Conservation (phyloP, 30 jellyfish, hydroid and myxozoan genomes). For the Pelagia noctiluca region DNA sequence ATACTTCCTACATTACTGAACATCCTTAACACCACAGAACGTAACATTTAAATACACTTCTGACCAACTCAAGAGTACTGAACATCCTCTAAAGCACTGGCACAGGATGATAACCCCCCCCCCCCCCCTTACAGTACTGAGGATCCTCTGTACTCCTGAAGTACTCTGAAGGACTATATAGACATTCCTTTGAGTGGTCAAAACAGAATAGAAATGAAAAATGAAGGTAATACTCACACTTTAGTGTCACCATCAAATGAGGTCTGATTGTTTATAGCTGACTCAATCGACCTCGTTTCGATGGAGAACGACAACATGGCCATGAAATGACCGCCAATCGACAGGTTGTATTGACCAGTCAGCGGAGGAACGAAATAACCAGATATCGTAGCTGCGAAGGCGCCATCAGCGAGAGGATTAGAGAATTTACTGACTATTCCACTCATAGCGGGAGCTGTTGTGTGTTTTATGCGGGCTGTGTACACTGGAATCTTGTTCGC, state of each 20-base stretch:
- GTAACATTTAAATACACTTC: no score
- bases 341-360: constrained; percentile 63
- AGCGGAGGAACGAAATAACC: constrained; percentile 93
- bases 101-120: no score
- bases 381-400: constrained; percentile 79
- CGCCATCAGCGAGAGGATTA: constrained; percentile 59
- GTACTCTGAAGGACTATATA: no score
- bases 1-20: no score
- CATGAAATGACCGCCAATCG: constrained; percentile 64
- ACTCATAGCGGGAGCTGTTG: constrained; percentile 69
- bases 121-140: no score
- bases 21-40: no score
- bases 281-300: constrained; percentile 55
- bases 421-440: constrained; percentile 12
- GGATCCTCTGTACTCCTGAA: no score
- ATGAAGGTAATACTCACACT: constrained; percentile 31
- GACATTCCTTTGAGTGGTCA: no score
- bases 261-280: constrained; percentile 49
- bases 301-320: constrained; percentile 67
- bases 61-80: no score
- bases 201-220: no score
- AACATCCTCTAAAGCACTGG: no score
- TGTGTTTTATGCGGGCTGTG: constrained; percentile 16
- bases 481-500: constrained; percentile 34
- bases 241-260: constrained; percentile 53